phyloP scores from a whole-genome alignment of 2,113 vertebrate genomes.

The Progne subis region DNA sequence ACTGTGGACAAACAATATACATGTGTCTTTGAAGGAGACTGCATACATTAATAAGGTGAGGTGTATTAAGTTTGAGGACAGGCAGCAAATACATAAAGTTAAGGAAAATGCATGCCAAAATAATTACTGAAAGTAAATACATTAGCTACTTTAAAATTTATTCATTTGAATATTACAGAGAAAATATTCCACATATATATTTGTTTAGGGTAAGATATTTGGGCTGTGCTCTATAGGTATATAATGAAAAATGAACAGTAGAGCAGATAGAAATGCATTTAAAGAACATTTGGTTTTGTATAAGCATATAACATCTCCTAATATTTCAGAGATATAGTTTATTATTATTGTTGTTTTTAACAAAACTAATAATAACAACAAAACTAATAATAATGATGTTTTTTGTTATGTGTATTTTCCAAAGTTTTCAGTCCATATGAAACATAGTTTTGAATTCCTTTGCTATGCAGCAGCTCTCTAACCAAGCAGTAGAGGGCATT shows the following conservation, averaged over 20 bases:
- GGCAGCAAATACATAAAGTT: not conserved
- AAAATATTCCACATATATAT: not conserved
- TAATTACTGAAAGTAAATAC: not conserved
- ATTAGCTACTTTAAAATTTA: not conserved
- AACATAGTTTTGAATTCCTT: not conserved
- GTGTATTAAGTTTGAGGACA: not conserved
- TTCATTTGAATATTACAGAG: not conserved
- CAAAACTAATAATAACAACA: not conserved
- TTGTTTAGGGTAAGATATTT: not conserved
- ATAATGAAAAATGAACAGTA: not conserved
- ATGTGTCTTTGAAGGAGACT: not conserved
- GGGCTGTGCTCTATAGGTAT: not conserved
- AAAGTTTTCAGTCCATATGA: not conserved
- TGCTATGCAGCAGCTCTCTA: not conserved
- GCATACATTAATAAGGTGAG: not conserved
- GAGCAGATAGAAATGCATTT: not conserved
- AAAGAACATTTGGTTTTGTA: not conserved
- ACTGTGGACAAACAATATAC: not conserved
- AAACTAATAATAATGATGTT: not conserved
- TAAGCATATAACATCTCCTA: not conserved
- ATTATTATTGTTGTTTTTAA: not conserved
- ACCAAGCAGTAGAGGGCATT: constrained; percentile 69
- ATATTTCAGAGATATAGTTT: not conserved
- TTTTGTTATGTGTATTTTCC: not conserved
- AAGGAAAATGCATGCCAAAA: not conserved